Evolutionary conservation across 2,113 vertebrate genomes (phyloP).

Genomic region (Lipotes vexillifer): DNA sequence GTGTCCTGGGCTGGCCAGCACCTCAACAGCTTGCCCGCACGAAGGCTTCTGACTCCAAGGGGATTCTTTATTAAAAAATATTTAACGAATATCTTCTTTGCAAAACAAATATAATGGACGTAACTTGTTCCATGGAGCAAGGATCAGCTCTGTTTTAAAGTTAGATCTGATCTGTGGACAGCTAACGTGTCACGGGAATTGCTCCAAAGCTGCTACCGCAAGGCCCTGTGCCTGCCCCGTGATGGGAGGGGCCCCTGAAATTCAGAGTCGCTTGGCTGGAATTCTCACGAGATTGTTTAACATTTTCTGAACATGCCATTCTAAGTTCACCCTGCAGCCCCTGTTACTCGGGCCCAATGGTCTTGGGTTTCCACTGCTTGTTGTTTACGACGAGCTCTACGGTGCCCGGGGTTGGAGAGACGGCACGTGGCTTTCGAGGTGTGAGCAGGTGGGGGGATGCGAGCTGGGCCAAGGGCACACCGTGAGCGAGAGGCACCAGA

Average conservation of each 20-base stretch:
- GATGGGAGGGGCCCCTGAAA: too few relatives aligned
- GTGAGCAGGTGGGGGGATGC: too few relatives aligned
- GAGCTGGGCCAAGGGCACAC: too few relatives aligned
- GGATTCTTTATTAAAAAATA: too few relatives aligned
- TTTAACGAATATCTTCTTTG: not conserved
- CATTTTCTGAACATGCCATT: not conserved
- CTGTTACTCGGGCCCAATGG: not conserved
- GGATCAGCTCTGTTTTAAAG: not conserved
- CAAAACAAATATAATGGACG: not conserved
- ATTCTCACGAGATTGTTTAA: not conserved
- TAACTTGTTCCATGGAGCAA: not conserved
- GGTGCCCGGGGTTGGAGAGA: too few relatives aligned
- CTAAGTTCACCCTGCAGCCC: too few relatives aligned
- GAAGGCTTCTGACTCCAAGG: too few relatives aligned
- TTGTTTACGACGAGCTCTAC: not conserved
- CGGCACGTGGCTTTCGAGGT: too few relatives aligned
- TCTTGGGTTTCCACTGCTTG: not conserved
- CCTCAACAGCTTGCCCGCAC: not conserved
- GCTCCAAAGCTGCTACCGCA: not conserved
- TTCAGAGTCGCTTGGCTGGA: not conserved
- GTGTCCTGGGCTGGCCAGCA: fast-evolving
- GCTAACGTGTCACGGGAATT: fast-evolving
- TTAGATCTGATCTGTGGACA: fast-evolving
- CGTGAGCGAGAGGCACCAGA: too few relatives aligned
- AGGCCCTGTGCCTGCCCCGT: fast-evolving